phyloP scores from a whole-genome alignment of 35 echinoderm and acorn worm genomes.

The Heliocidaris erythrogramma region DNA sequence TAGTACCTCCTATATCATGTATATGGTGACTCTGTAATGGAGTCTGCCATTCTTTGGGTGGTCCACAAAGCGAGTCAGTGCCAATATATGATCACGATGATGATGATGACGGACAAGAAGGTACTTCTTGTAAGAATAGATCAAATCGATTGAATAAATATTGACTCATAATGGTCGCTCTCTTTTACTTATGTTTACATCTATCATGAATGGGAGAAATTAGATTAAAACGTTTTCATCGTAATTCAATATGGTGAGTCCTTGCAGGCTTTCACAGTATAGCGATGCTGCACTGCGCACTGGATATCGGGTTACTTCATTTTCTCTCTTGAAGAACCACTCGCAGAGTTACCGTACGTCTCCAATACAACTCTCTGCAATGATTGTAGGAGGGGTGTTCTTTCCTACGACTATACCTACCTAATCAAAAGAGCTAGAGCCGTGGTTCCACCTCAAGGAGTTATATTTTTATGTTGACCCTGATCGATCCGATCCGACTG shows the following conservation, averaged over 20 bases:
- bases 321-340: not conserved
- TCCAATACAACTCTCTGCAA: no score
- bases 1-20: no score
- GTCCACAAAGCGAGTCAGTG: no score
- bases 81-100: no score
- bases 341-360: not conserved
- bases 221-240: constrained; percentile 4
- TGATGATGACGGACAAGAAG: not conserved
- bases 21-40: no score
- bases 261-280: not conserved
- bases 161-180: not conserved
- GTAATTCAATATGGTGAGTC: not conserved
- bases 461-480: no score
- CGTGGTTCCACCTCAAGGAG: no score
- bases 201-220: not conserved
- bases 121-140: not conserved
- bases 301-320: not conserved
- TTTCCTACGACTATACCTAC: no score
- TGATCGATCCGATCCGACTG: no score
- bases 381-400: no score
- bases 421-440: no score
- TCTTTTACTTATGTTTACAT: not conserved
- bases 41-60: no score
- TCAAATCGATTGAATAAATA: not conserved
- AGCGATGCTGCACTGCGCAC: not conserved